phyloP scores from a whole-genome alignment of 2,113 vertebrate species.

The Tretioscincus oriximinensis region DNA sequence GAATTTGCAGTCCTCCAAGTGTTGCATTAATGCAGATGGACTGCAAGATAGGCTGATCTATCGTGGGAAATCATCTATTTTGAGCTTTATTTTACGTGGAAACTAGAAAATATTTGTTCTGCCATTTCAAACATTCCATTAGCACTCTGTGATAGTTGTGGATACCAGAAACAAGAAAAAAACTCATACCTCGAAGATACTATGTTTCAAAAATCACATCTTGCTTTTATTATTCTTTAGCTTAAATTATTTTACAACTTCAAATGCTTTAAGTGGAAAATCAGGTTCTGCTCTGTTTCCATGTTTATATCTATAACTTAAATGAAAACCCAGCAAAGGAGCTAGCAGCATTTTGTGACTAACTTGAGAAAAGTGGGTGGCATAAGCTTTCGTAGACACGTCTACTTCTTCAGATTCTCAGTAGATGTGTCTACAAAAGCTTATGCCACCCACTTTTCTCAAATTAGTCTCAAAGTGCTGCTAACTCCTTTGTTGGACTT shows the following conservation, averaged over 20 bases:
- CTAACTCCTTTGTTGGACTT: too few species aligned
- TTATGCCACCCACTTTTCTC: too few species aligned
- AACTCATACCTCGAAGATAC: constrained; percentile 34
- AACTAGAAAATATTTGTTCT: neutral
- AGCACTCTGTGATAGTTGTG: constrained; percentile 17
- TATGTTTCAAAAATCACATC: constrained; percentile 4
- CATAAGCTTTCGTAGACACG: too few species aligned
- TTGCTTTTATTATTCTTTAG: constrained; percentile 14
- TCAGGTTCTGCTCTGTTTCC: neutral
- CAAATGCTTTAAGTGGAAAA: constrained; percentile 1
- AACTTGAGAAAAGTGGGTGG: too few species aligned
- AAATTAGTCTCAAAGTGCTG: too few species aligned
- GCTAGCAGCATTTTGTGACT: too few species aligned
- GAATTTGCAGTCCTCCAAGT: neutral
- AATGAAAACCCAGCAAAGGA: too few species aligned
- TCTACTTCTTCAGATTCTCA: too few species aligned
- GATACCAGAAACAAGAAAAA: constrained; percentile 37
- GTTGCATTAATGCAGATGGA: neutral
- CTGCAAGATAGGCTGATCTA: neutral
- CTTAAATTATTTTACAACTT: neutral
- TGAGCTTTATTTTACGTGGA: constrained; percentile 31
- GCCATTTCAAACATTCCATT: constrained; percentile 35
- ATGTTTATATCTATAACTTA: constrained; percentile 26
- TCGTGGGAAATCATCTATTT: neutral
- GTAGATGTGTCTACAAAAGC: too few species aligned